Evolutionary conservation across 2,113 vertebrate species (phyloP).

Genomic region (Salminus brasiliensis): DNA sequence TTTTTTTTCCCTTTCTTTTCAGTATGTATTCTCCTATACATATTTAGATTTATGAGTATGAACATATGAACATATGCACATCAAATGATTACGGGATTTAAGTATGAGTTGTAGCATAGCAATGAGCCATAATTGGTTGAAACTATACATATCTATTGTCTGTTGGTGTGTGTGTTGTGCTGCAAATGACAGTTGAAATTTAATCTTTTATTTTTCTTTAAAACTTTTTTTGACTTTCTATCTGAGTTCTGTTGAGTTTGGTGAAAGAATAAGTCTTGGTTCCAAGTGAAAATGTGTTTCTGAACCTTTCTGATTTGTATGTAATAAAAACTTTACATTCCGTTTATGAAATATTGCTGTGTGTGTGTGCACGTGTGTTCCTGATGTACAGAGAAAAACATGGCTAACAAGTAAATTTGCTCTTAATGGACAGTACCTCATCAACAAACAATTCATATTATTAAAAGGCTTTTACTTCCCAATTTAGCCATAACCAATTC

Average conservation of each 20-base stretch:
- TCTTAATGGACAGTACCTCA: not conserved
- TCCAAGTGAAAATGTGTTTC: slow-evolving; percentile 22
- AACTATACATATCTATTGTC: not conserved
- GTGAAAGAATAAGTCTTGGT: slow-evolving; percentile 1
- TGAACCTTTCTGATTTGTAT: slow-evolving; percentile 23
- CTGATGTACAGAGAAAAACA: not conserved
- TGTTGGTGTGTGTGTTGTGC: slow-evolving; percentile 11
- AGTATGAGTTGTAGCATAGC: slow-evolving; percentile 35
- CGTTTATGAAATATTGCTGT: slow-evolving; percentile 14
- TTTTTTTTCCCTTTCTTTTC: not conserved
- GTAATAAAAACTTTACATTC: slow-evolving; percentile 52
- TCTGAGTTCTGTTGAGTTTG: not conserved
- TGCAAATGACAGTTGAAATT: slow-evolving; percentile 11
- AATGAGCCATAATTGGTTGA: slow-evolving; percentile 21
- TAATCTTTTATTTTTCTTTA: slow-evolving; percentile 8
- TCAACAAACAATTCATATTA: no score
- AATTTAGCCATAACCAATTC: no score
- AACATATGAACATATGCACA: not conserved
- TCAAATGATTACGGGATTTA: not conserved
- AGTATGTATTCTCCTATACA: slow-evolving; percentile 9
- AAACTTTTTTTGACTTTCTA: slow-evolving; percentile 31
- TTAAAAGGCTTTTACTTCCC: no score
- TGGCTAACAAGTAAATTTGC: not conserved
- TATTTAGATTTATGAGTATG: not conserved
- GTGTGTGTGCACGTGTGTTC: no score